Base-by-base conservation (phyloP, 2,797 vertebrate genomes). In the Aeoliscus strigatus region DNA sequence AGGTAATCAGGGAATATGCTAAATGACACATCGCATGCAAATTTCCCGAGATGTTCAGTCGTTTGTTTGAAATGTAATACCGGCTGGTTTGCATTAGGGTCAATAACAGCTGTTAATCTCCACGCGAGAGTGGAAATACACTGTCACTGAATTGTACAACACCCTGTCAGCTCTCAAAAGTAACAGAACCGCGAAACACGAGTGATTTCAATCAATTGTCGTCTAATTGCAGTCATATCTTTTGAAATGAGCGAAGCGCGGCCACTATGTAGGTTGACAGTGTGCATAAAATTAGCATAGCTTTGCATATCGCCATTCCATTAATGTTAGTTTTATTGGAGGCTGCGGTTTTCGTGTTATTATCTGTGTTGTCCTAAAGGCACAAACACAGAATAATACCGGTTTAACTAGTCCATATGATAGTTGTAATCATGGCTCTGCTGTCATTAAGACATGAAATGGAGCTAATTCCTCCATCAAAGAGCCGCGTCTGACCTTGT, bases 131-230 rank as follows among this genome's bases (percentile, higher is more conserved):
- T n/a, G 43, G 51, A 71, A 75, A 79, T 43, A 74, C 53, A 61
- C 79, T 79, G 81, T 80, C 82, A 68, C 29, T 8, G 39, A 57
- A 72, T 65, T 24, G 67, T 16, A 60, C 65, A 30, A 53, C 57
- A 15, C 24, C 51, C 59, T 79, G 75, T 78, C 78, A 74, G 61
- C 58, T 35, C 69, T 71, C 52, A 52, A 72, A 77, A 75, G 72
- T 70, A 79, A 82, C 61, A 16, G 60, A 79, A 76, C 76, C 70
- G 73, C 79, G 83, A 84, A 86, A 82, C 51, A 60, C 64, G 74
- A 76, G 67, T 60, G 75, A 77, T 84, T 83, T 85, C 82, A 84
- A 84, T 85, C 81, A 83, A 60, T 58, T 82, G 79, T 80, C 73
- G 49, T 65, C 80, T 84, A 86, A 85, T 85, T 84, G 77, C 61